Base-by-base conservation (phyloP, 2,113 vertebrate species). In the Myodes glareolus region DNA sequence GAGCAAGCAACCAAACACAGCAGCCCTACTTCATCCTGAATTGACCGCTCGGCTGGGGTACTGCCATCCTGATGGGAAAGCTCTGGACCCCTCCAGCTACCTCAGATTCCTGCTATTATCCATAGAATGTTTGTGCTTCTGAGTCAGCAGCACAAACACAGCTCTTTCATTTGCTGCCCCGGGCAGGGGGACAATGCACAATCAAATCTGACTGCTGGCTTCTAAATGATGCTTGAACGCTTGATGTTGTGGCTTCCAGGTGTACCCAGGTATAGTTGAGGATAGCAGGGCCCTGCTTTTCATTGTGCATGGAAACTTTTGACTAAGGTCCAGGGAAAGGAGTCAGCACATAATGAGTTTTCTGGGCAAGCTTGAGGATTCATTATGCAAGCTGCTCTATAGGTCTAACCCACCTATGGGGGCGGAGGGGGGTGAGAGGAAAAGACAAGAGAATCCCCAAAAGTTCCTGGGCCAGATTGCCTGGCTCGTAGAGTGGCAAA, bases 301-400 rank as follows among this genome's bases (percentile, higher is more conserved):
- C 85, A 21, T 39, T 1, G 36, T 68, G 14, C 84, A 33, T 94
- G 70, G 73, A 94, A 93, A 86, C 84, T 76, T 91, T 21, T 85
- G 58, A 45, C 36, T 42, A 9, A 27, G 39, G 10, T 23, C 61
- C 45, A 31, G 42, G 84, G 27, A 67, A 67, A 67, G 65, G 61
- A 4, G 17, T 36, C 16, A 3, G 42, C 6, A 63, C 58, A 25
- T 31, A 67, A 85, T 63, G 13, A 3, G 16, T 17, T 45, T 33
- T 17, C 17, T 33, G 9, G 19, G 9, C 8, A 12, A 67, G 17
- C 29, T 7, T 36, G 52, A 7, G 19, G 6, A 14, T 29, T 36
- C 17, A 5, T 12, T 87, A 23, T 50, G 10, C 63, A 23, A 14
- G 19, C 42, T 36, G n/a, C 42, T 33, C 84, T 33, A 8, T 23